Base-by-base conservation (phyloP, 2,797 vertebrate genomes). In the Cynodonichthys magdalenae region DNA sequence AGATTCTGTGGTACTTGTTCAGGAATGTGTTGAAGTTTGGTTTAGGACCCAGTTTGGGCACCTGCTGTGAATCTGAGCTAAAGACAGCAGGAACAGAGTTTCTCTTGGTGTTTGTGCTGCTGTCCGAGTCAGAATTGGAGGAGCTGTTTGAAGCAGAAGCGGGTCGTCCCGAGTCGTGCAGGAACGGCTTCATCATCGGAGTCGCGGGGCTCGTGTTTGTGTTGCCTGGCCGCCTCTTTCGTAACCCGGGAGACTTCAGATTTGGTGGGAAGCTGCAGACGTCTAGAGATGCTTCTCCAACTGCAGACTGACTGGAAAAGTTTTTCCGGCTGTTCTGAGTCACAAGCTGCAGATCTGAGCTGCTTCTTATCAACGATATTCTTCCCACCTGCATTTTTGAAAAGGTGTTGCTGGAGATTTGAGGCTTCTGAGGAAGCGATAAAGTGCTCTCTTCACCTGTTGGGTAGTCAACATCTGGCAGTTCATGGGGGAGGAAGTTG, bases 381-480 rank as follows among this genome's bases (percentile, higher is more conserved):
- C 14, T 29, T 36, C 74, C 50, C 62, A 0, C 49, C 5, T 17
- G 20, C 18, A 3, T n/a, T 67, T n/a, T 47, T 41, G 39, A 45
- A 53, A 63, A 20, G 55, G n/a, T 18, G 15, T 46, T 36, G 10
- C 31, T 47, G 29, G 48, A 63, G 50, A 15, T 24, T 24, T 72
- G 49, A 8, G 49, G 28, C 45, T 74, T 70, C 24, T 64, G 10
- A n/a, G 63, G 48, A 53, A 54, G 34, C 14, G 60, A 50, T 46
- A 17, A 44, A 54, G 56, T 63, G 49, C 15, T 73, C 0, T 79
- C 53, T 50, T 81, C 60, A 8, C 75, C 53, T 14, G 18, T 71
- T 28, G 80, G 82, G 46, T 91, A 87, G 61, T 87, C 83, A 36
- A 91, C 77, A 57, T 87, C 90, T 57, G 86, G 85, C 62, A 90